Conservation (phyloP, 1,140 invertebrate genomes). For the Calycopis cecrops region DNA sequence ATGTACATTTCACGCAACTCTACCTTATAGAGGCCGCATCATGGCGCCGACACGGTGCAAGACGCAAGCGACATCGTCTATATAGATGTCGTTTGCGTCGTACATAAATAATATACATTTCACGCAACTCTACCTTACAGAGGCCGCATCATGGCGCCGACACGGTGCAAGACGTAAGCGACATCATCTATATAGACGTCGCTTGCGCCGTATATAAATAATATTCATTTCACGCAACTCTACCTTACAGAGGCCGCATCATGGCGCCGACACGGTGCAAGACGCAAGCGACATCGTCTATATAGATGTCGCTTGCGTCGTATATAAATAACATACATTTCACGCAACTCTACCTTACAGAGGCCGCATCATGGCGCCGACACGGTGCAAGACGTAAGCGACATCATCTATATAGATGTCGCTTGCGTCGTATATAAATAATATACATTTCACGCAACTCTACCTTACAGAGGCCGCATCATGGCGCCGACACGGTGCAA, state of each 20-base stretch:
- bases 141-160: slow-evolving; percentile 20
- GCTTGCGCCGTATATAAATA: slow-evolving; percentile 29
- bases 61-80: slow-evolving; percentile 10
- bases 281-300: slow-evolving; percentile 10
- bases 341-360: slow-evolving; percentile 46
- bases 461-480: slow-evolving; percentile 28
- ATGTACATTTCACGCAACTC: slow-evolving; percentile 64
- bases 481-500: slow-evolving; percentile 22
- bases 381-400: slow-evolving; percentile 21
- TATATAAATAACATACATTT: slow-evolving; percentile 61
- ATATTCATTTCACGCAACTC: slow-evolving; percentile 64
- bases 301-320: background rate
- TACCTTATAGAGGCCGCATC: slow-evolving; percentile 28
- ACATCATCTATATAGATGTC: background rate
- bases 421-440: slow-evolving; percentile 29
- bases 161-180: slow-evolving; percentile 21
- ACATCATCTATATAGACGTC: background rate
- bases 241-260: slow-evolving; percentile 28
- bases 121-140: slow-evolving; percentile 46
- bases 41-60: slow-evolving; percentile 22
- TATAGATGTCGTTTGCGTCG: background rate
- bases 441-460: slow-evolving; percentile 64
- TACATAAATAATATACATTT: slow-evolving; percentile 61
- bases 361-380: slow-evolving; percentile 20
- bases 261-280: slow-evolving; percentile 22